Evolutionary conservation across 2,113 vertebrate genomes (phyloP).

Genomic region (Megalops atlanticus): DNA sequence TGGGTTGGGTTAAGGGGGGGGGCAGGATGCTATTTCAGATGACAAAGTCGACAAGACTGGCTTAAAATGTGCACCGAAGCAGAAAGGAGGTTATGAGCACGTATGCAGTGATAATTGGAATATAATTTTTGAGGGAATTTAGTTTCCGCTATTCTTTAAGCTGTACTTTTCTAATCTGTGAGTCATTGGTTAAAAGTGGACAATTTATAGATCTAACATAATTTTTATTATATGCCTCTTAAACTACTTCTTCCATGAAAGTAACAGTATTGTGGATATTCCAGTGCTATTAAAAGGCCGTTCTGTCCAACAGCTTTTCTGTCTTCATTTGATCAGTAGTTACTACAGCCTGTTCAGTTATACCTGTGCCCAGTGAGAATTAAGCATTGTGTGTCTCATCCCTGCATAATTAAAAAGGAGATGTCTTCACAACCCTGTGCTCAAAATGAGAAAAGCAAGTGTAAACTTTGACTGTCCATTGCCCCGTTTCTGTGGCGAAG

Average conservation of each 20-base stretch:
- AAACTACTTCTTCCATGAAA: too few relatives aligned
- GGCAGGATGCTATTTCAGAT: too few relatives aligned
- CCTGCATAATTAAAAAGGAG: slow-evolving; percentile 1
- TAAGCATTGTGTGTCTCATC: neutral
- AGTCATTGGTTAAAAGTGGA: too few relatives aligned
- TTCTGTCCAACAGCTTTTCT: neutral
- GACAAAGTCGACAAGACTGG: too few relatives aligned
- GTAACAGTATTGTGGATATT: neutral
- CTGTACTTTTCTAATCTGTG: too few relatives aligned
- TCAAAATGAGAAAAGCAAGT: neutral
- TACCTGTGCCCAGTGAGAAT: neutral
- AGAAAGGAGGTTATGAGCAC: too few relatives aligned
- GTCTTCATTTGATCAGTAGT: neutral
- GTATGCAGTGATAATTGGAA: too few relatives aligned
- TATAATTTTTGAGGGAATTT: too few relatives aligned
- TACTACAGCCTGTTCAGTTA: slow-evolving; percentile 3
- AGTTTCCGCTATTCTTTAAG: too few relatives aligned
- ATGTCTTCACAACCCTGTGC: neutral
- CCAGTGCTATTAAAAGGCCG: neutral
- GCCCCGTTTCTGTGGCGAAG: neutral
- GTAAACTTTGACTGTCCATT: neutral
- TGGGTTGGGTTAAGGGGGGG: neutral
- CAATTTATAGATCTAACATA: too few relatives aligned
- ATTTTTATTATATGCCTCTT: too few relatives aligned
- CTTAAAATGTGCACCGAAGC: too few relatives aligned